Evolutionary conservation across 2,888 invertebrate species (phyloP), one percentile per base, ranked within the genome.

Genomic region (Mylabris sibirica): DNA sequence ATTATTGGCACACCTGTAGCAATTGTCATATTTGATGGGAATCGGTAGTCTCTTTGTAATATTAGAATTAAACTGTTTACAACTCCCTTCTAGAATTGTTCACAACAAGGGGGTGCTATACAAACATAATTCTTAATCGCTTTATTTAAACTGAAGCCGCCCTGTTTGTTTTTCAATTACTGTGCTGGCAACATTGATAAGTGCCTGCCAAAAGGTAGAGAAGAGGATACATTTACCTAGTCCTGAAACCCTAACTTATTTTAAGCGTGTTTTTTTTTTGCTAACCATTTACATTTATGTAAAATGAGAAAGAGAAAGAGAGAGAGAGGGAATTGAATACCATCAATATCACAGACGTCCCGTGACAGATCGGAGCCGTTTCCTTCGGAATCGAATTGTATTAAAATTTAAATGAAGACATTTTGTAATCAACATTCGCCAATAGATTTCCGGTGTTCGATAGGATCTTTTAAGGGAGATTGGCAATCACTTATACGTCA

Each of bases 381-480:
- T 81, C 77, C 77, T 76, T 76, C 75, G 72, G 74, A 77, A 75
- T 77, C 75, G 79, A 79, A 82, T 79, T 79, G 83, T 81, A 84
- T 84, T 84, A 84, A 83, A 84, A 83, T 84, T 83, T 80, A 84
- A 84, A 84, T 83, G 81, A 83, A 83, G 83, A 84, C 83, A 81
- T 84, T 84, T 82, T 81, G 84, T 83, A 84, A 83, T 83, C 84
- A 82, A 79, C 79, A 77, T 81, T 79, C 80, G 82, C 83, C 84
- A 84, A 84, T 84, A 84, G 84, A 84, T 84, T 84, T 84, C 84
- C 83, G 81, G 79, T 76, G 75, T 75, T 73, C 74, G 82, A 83
- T 83, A 83, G 72, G 68, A 81, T 81, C 82, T 78, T 75, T 74
- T 49, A 49, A 72, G 78, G 79, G 80, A 83, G 83, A 82, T 83